Conservation (phyloP, 1,140 invertebrate genomes). For the Drosophila leontia region DNA sequence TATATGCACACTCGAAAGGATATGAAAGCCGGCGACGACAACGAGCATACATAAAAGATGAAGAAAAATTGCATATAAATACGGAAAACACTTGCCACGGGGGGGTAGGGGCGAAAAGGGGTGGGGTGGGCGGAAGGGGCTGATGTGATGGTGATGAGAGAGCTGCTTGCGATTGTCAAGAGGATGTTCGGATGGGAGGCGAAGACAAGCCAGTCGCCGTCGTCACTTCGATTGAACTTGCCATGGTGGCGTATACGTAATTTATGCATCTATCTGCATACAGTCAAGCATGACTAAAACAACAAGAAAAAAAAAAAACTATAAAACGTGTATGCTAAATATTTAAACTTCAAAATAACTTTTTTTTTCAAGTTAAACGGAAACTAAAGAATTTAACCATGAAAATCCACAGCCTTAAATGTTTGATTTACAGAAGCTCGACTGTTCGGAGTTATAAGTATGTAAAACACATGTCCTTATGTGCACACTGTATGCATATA, state of each 20-base stretch:
- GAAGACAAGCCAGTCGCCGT: constrained; percentile 24
- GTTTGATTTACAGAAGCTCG: neutral
- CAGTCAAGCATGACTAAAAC: constrained; percentile 4
- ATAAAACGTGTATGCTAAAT: neutral
- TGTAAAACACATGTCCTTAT: constrained; percentile 14
- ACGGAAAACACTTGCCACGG: constrained; percentile 42
- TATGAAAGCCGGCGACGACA: constrained; percentile 77
- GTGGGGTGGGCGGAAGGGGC: neutral
- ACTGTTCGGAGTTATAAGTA: constrained; percentile 14
- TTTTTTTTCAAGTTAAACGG: neutral
- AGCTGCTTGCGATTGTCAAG: constrained; percentile 66
- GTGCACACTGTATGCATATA: constrained; percentile 25
- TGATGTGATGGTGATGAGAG: constrained; percentile 33
- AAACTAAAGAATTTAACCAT: neutral
- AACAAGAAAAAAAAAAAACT: too few species aligned
- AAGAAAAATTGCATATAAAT: constrained; percentile 83
- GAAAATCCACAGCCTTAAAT: too few species aligned
- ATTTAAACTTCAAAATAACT: neutral
- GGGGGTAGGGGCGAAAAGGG: neutral
- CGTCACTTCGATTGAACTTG: constrained; percentile 67
- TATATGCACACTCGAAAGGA: constrained; percentile 68
- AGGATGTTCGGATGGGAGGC: constrained; percentile 50
- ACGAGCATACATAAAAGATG: constrained; percentile 80
- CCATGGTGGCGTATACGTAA: constrained; percentile 68
- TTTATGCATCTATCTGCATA: constrained; percentile 59